These are phyloP conservation scores for Clusia tigrina DNA, from an alignment of 2,888 invertebrate species.

Conservation along the genomic window DNA sequence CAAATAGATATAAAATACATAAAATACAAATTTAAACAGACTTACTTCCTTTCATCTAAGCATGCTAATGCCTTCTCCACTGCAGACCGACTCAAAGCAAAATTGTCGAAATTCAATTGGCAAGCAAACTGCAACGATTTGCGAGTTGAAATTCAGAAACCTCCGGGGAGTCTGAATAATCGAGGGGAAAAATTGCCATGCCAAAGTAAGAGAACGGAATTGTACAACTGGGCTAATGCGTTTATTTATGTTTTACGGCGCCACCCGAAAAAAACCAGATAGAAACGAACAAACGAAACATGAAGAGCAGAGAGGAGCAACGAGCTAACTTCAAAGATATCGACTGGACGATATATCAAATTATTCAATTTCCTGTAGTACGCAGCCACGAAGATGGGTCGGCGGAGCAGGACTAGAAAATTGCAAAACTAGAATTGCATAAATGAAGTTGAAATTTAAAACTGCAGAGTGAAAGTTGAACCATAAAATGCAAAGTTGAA, in stretches of 20 bases:
- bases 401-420: neutral
- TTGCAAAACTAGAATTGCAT: neutral
- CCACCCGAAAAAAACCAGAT: neutral
- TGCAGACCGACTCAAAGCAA: too few species aligned
- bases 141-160: neutral
- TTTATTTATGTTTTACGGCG: neutral
- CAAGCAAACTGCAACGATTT: constrained; percentile 2
- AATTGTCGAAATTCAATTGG: neutral
- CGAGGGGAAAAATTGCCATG: neutral
- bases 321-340: neutral
- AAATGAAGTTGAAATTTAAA: neutral
- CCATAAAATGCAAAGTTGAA: neutral
- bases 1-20: too few species aligned
- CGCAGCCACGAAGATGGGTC: neutral
- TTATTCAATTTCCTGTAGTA: constrained; percentile 6
- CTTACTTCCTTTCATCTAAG: too few species aligned
- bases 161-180: neutral
- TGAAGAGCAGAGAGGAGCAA: neutral
- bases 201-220: neutral
- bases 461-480: neutral
- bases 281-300: neutral
- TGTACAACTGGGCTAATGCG: neutral
- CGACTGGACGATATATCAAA: constrained; percentile 6
- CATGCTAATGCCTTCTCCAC: too few species aligned
- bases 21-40: too few species aligned